These are phyloP conservation scores for Hirtodrosophila histrioides DNA, from an alignment of 2,888 invertebrate genomes.

Conservation along the genomic window DNA sequence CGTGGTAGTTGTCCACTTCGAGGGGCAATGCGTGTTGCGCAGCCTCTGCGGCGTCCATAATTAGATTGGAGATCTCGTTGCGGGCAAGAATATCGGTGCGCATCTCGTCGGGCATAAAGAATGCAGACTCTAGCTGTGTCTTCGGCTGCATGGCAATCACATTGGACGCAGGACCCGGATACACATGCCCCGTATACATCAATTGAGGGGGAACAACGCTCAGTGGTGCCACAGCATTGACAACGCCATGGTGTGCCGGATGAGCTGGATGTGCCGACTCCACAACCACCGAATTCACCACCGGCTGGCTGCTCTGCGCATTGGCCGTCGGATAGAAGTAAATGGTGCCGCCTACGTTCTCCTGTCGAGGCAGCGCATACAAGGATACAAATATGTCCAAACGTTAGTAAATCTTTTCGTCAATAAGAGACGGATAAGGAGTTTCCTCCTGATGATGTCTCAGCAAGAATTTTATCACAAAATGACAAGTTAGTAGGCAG, in stretches of 20 bases:
- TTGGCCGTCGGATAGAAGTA: conserved; percentile 93
- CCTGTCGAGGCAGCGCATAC: conserved; percentile 85
- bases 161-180: conserved; percentile 84
- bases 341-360: conserved; percentile 97
- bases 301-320: conserved; percentile 82
- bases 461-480: too few relatives aligned
- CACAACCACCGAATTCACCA: conserved; percentile 80
- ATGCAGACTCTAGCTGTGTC: conserved; percentile 86
- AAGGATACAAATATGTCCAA: not conserved
- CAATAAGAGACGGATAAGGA: too few relatives aligned
- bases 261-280: conserved; percentile 58
- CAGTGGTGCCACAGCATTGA: conserved; percentile 70
- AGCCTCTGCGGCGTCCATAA: conserved; percentile 89
- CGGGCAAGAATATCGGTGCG: conserved; percentile 85
- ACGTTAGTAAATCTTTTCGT: too few relatives aligned
- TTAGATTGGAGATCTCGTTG: conserved; percentile 85
- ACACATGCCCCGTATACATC: conserved; percentile 83
- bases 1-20: conserved; percentile 95
- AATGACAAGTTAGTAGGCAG: too few relatives aligned
- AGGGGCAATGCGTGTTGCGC: conserved; percentile 87
- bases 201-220: conserved; percentile 78
- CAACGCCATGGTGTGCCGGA: conserved; percentile 73
- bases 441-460: too few relatives aligned
- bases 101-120: conserved; percentile 94
- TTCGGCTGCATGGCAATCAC: conserved; percentile 84